These are phyloP conservation scores for Myotis planiceps DNA, from an alignment of 2,797 vertebrate species.

Conservation along the genomic window DNA sequence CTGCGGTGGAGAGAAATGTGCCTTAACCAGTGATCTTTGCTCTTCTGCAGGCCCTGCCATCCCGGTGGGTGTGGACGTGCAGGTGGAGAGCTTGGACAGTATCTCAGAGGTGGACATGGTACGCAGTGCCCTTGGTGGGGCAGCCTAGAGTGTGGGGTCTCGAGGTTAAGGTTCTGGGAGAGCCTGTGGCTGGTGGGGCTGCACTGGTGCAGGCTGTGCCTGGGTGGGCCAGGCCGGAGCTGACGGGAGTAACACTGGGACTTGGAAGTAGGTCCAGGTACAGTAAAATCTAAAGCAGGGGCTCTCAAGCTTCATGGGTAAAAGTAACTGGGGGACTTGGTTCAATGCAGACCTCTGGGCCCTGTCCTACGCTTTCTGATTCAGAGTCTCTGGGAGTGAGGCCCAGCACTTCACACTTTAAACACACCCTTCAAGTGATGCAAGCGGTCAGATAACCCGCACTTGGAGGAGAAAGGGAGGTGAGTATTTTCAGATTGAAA, in stretches of 20 bases:
- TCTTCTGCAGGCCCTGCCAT: conserved; percentile 93
- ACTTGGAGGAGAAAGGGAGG: neutral
- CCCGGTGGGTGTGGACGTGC: conserved; percentile 96
- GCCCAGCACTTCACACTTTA: neutral
- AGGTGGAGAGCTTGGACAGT: conserved; percentile 97
- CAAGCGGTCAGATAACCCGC: neutral
- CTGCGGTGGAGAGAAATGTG: neutral
- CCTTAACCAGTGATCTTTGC: conserved; percentile 68
- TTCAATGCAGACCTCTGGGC: neutral
- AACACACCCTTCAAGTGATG: neutral
- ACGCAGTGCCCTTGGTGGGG: conserved; percentile 60
- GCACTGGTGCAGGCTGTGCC: neutral
- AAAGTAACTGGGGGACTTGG: neutral
- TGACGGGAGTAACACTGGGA: too few relatives aligned
- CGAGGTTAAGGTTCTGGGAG: too few relatives aligned
- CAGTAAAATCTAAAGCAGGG: neutral
- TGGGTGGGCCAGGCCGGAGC: neutral
- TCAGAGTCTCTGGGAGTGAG: neutral
- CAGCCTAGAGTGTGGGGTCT: neutral
- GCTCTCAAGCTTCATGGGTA: neutral
- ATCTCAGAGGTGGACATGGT: conserved; percentile 99
- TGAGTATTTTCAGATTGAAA: neutral
- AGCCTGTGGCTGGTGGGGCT: neutral
- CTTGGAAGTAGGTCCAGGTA: neutral
- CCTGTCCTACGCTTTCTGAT: rapidly evolving